These are phyloP conservation scores for Drosophila nikananu DNA, from an alignment of 1,140 invertebrate genomes.

Conservation along the genomic window DNA sequence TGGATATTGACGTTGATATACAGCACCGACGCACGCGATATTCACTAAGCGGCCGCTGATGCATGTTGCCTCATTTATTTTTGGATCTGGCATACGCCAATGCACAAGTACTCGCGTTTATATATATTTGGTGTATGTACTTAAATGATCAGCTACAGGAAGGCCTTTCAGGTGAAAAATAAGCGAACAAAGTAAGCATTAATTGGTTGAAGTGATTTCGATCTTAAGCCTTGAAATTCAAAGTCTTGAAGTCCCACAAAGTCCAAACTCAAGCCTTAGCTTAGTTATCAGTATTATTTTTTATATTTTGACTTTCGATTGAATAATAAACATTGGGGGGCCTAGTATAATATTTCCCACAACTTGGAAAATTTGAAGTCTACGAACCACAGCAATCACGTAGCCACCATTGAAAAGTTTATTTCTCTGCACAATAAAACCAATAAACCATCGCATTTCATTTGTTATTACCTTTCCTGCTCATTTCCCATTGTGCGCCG, in stretches of 20 bases:
- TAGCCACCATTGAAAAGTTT: slow-evolving; percentile 52
- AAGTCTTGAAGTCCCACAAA: background rate
- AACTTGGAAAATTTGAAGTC: slow-evolving; percentile 21
- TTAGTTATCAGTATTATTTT: background rate
- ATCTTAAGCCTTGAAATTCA: background rate
- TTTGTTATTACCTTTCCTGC: slow-evolving; percentile 55
- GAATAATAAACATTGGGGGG: background rate
- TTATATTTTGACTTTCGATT: no score
- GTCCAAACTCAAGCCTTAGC: background rate
- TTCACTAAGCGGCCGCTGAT: slow-evolving; percentile 54
- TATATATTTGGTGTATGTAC: slow-evolving; percentile 6
- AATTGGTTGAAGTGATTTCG: background rate
- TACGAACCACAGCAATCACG: slow-evolving; percentile 17
- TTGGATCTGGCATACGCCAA: slow-evolving; percentile 63
- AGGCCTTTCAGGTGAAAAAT: slow-evolving; percentile 19
- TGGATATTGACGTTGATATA: slow-evolving; percentile 84
- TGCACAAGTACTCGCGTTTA: slow-evolving; percentile 22
- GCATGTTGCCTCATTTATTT: slow-evolving; percentile 75
- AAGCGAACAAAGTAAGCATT: slow-evolving; percentile 5
- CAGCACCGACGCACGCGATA: slow-evolving; percentile 77
- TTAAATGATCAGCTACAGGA: slow-evolving; percentile 12
- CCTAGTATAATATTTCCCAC: slow-evolving; percentile 18
- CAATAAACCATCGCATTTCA: slow-evolving; percentile 57
- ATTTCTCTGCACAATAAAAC: slow-evolving; percentile 43
- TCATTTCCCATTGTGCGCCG: slow-evolving; percentile 48